A percentile compares a stretch with the other conserved stretches of the same genome.
Evolutionary conservation across 2,113 vertebrate genomes (phyloP).

Genomic region (Atherinomorus stipes): DNA sequence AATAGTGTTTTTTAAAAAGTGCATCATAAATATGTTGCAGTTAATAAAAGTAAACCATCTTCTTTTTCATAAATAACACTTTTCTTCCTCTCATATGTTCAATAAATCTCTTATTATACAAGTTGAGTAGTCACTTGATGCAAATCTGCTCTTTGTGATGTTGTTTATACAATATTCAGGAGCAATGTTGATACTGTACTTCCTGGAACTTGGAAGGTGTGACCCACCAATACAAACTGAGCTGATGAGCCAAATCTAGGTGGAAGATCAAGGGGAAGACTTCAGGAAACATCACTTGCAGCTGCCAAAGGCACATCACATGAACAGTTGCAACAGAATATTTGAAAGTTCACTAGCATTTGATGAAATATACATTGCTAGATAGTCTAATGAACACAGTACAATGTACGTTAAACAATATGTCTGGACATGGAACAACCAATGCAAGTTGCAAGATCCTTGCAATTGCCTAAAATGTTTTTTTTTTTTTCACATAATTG

Average conservation of each 20-base stretch:
- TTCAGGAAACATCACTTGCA: conserved; percentile 14
- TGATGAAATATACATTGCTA: background rate
- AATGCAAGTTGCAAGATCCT: background rate
- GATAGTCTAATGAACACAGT: background rate
- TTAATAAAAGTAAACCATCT: conserved; percentile 77
- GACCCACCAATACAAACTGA: conserved; percentile 33
- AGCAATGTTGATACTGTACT: conserved; percentile 38
- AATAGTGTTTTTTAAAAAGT: conserved; percentile 79
- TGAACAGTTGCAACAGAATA: conserved; percentile 38
- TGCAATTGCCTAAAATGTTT: background rate
- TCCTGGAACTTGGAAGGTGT: conserved; percentile 50
- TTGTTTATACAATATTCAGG: conserved; percentile 39
- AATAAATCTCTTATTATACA: conserved; percentile 82
- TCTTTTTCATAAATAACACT: conserved; percentile 81
- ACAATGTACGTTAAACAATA: background rate
- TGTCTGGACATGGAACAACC: background rate
- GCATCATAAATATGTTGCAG: conserved; percentile 77
- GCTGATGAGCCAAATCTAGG: conserved; percentile 36
- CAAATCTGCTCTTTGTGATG: conserved; percentile 53
- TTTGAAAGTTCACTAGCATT: background rate
- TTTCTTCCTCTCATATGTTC: conserved; percentile 41
- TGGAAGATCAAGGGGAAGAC: conserved; percentile 38
- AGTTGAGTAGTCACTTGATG: conserved; percentile 72
- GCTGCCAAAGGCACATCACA: conserved; percentile 41
- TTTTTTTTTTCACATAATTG: background rate